Base-by-base conservation (phyloP, 2,888 invertebrate species). In the Philonicus albiceps region DNA sequence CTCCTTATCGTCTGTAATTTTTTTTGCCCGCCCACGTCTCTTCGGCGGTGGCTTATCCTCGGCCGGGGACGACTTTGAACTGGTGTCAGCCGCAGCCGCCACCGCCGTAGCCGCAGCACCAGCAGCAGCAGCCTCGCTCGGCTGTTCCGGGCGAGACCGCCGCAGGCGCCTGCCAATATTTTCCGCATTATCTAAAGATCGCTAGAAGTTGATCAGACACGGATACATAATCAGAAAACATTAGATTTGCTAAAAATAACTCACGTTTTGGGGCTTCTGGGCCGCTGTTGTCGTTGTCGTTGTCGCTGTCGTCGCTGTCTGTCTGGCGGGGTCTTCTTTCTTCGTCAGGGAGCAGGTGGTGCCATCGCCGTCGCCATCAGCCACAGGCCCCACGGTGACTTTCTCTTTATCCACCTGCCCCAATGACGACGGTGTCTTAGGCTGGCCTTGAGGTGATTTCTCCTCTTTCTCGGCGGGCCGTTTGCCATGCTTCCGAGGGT, bases 401-500 rank as follows among this genome's bases (percentile, higher is more conserved):
- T 81, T 81, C 81, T 81, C 81, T 81, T 81, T 81, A 19, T 81
- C 64, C 30, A 55, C 37, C 49, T 78, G 43, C 19, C 37, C 40
- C 6, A 22, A 19, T 64, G 81, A 37, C 31, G 81, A 81, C 11
- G 81, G 31, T 11, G 81, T 81, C 55, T 81, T 81, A 8, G 19
- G 55, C 19, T 64, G 81, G 43, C 81, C 81, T 81, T 81, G 81
- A 55, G 81, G 34, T 8, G 43, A 16, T 53, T 49, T 85, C 75
- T 75, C 49, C 30, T 43, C 74, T 13, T 16, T 13, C 40, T 53
- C 22, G 49, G 31, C 55, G 11, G 43, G 27, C 73, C 13, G 40
- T 16, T 74, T 74, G 11, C 13, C n/a, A 27, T 91, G 91, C 88
- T 91, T 91, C 88, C 90, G 90, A 22, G 92, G 92, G 87, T 91